Conservation (phyloP, 92 coral and sea anemone species). For the Pocillopora grandis region DNA sequence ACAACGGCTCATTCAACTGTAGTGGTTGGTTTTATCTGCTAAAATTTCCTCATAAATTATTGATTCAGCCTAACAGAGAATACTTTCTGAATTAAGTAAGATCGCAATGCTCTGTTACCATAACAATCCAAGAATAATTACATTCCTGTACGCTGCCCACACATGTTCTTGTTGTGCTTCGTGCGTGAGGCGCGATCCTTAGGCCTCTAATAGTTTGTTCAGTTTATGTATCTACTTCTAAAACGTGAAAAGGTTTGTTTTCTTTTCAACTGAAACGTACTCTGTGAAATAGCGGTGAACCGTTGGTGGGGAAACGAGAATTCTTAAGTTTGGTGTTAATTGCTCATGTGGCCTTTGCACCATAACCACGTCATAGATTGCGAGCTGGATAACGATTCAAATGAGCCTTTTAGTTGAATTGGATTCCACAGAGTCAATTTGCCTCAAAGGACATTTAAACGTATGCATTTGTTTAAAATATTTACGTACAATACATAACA, state of each 20-base stretch:
- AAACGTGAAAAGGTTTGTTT: not conserved
- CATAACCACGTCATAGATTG: too few species aligned
- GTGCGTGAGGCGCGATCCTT: not conserved
- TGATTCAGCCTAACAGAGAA: constrained; percentile 14
- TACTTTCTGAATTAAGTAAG: constrained; percentile 11
- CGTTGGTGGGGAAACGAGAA: not conserved
- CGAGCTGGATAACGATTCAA: too few species aligned
- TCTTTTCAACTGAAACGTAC: not conserved
- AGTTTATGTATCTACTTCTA: too few species aligned
- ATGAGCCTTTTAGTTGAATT: too few species aligned
- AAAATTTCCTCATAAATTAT: constrained; percentile 26
- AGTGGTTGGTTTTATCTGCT: not conserved
- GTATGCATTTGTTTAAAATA: too few species aligned
- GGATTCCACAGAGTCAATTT: too few species aligned
- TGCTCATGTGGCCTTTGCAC: not conserved
- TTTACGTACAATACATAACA: too few species aligned
- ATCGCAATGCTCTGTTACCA: not conserved
- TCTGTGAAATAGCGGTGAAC: not conserved
- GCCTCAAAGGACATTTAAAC: too few species aligned
- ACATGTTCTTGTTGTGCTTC: not conserved
- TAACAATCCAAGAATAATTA: not conserved
- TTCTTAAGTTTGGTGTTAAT: not conserved
- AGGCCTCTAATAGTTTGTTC: too few species aligned
- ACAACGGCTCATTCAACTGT: constrained; percentile 17
- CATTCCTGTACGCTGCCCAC: not conserved